phyloP scores from a whole-genome alignment of 92 coral and sea anemone genomes.

The Phenganax subtilis region DNA sequence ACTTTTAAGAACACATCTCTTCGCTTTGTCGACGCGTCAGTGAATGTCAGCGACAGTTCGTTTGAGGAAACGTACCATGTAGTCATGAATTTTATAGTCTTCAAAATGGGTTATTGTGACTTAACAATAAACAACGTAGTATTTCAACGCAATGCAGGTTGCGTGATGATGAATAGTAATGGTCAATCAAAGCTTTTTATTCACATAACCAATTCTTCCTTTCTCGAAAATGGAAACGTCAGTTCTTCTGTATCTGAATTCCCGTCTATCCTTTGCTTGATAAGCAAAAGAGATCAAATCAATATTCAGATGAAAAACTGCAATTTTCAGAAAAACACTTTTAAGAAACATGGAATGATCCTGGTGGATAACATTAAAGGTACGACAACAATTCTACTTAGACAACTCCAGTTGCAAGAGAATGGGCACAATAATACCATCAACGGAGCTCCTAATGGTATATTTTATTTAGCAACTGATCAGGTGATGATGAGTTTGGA shows the following conservation, averaged over 20 bases:
- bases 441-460: neutral
- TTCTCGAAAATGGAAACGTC: slow-evolving; percentile 28
- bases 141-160: slow-evolving; percentile 37
- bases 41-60: slow-evolving; percentile 15
- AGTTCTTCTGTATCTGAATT: neutral
- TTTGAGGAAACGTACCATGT: slow-evolving; percentile 6
- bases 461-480: slow-evolving; percentile 2
- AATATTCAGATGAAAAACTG: slow-evolving; percentile 31
- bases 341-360: slow-evolving; percentile 14
- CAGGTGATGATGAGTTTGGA: neutral
- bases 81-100: slow-evolving; percentile 27
- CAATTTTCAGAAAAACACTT: slow-evolving; percentile 21
- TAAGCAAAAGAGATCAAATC: neutral
- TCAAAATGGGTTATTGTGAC: neutral
- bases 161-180: slow-evolving; percentile 15
- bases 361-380: slow-evolving; percentile 16
- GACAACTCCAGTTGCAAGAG: neutral
- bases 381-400: slow-evolving; percentile 7
- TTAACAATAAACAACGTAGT: slow-evolving; percentile 2
- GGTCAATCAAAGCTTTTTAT: neutral
- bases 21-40: slow-evolving; percentile 39
- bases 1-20: slow-evolving; percentile 33
- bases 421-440: slow-evolving; percentile 10
- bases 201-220: slow-evolving; percentile 28
- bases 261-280: neutral